phyloP scores from a whole-genome alignment of 1,140 invertebrate genomes.

The Apocrypta bakeri region DNA sequence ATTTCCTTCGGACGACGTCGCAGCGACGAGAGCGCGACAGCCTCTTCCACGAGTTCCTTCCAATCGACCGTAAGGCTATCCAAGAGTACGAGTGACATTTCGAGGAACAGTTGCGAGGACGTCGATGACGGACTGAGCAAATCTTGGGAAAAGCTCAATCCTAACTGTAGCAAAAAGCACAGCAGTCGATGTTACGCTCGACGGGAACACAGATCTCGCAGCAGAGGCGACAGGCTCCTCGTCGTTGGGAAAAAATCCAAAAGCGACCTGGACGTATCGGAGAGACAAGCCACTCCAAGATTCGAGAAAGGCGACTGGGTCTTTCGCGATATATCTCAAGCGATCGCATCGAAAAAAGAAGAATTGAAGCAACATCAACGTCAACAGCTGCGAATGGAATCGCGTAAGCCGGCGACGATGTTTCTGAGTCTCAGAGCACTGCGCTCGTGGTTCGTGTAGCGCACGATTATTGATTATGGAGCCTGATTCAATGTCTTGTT shows the following conservation, averaged over 20 bases:
- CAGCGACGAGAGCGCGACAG: constrained; percentile 39
- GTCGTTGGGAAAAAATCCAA: constrained; percentile 57
- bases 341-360: neutral
- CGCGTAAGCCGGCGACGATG: constrained; percentile 67
- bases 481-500: constrained; percentile 39
- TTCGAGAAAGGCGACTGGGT: constrained; percentile 60
- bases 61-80: constrained; percentile 22
- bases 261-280: constrained; percentile 65
- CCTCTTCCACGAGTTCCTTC: constrained; percentile 28
- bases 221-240: constrained; percentile 14
- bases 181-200: neutral
- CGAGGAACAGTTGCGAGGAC: neutral
- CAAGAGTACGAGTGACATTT: constrained; percentile 46
- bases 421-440: constrained; percentile 28
- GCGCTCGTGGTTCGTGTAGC: constrained; percentile 21
- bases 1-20: constrained; percentile 56
- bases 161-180: neutral
- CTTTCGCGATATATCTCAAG: constrained; percentile 51
- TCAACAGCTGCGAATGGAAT: constrained; percentile 53
- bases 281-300: constrained; percentile 61
- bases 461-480: neutral
- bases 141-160: constrained; percentile 41
- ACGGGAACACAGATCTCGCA: neutral
- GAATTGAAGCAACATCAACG: constrained; percentile 48
- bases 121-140: neutral